Percentiles rank a stretch among this genome's conserved stretches.
phyloP scores from a whole-genome alignment of 2,888 invertebrate species.

The Oxycera nigricornis region DNA sequence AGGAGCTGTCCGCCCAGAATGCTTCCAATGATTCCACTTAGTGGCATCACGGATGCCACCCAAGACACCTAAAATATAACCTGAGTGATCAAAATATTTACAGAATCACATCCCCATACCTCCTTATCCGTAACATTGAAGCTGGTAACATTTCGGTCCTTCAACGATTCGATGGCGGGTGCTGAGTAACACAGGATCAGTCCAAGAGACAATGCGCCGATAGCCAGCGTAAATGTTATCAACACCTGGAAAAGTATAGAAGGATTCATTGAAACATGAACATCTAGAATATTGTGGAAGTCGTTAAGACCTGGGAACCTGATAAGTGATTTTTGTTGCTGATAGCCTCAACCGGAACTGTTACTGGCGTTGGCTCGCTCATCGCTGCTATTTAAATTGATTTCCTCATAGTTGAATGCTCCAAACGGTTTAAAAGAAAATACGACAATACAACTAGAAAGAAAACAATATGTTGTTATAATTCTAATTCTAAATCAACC shows the following conservation, averaged over 20 bases:
- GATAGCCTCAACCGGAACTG: neutral
- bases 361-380: no score
- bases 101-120: neutral
- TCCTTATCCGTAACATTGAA: neutral
- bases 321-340: neutral
- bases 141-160: conserved; percentile 5
- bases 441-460: no score
- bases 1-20: conserved; percentile 1
- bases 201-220: conserved; percentile 1
- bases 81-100: neutral
- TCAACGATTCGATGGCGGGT: conserved; percentile 10
- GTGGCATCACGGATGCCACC: conserved; percentile 16
- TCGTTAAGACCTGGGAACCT: conserved; percentile 6
- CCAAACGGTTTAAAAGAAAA: no score
- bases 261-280: neutral
- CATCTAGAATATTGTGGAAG: neutral
- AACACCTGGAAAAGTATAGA: neutral
- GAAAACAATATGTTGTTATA: no score
- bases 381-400: no score
- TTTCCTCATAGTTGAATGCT: no score
- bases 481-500: no score
- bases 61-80: conserved; percentile 3
- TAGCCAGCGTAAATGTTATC: neutral
- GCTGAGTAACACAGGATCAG: conserved; percentile 10
- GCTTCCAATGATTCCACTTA: neutral